Evolutionary conservation across 1,140 invertebrate genomes (phyloP), one percentile per base, ranked within the genome.

Genomic region (Amyelois transitella): DNA sequence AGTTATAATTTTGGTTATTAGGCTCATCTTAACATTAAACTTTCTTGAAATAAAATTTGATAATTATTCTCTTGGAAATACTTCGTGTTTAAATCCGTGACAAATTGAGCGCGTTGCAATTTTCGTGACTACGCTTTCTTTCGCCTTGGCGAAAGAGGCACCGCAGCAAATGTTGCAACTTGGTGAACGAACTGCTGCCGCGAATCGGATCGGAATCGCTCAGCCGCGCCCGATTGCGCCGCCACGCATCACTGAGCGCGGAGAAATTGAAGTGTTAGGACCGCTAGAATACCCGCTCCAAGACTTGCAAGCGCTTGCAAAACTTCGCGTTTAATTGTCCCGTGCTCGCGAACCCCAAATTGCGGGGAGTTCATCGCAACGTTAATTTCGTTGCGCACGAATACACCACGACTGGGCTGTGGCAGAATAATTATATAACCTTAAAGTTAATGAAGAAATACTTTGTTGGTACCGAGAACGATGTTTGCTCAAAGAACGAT

Each of bases 211-310:
- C 77, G 73, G 74, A 85, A 83, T 77, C 75, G 72, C 60, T 84
- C 69, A 73, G 73, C 69, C 76, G 82, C 79, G 72, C 81, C 77
- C 77, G 82, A 87, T 86, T 84, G 81, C 81, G 66, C 73, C 66
- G 81, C 66, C 64, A 83, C 81, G 84, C 81, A 76, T 74, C 77
- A 74, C 44, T 63, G 75, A 58, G 45, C 65, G 64, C 76, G 73
- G 84, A 85, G 84, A 87, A 85, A 87, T 85, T 84, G 69, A 82
- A 79, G 74, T 82, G 64, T 71, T 70, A 60, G 70, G 62, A 71
- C 71, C 73, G 73, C 71, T 81, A 72, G 69, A 67, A 64, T 63
- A 67, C 60, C 53, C 62, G 54, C 57, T 45, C 12, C 62, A 14
- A 38, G 62, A 50, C 61, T 62, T 49, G 60, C 69, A 73, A 72